Base-by-base conservation (phyloP, 53 echinoderm and acorn worm genomes). In the Mesocentrotus franciscanus region DNA sequence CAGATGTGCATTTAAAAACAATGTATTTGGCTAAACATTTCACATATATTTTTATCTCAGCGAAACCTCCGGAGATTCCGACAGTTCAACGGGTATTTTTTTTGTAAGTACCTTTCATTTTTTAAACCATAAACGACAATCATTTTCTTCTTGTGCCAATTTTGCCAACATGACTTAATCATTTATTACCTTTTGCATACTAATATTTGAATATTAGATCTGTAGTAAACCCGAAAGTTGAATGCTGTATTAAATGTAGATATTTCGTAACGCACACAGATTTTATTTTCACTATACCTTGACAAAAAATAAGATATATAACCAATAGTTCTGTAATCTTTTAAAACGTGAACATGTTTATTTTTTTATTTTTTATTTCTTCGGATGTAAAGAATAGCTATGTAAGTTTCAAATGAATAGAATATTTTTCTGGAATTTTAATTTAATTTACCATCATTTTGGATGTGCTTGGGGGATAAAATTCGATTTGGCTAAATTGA, bases 81-180 rank as follows among this genome's bases (percentile, higher is more conserved):
- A 57, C 10, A 87, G n/a, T 57, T 42, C 12, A 87, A 87, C 56
- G 87, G 87, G 57, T 87, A 57, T 12, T 58, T 87, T 27, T 58
- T 87, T 85, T 12, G 0, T 29, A 85, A 39, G 17, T 42, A 22
- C 33, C 33, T 42, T 39, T 84, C 22, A 8, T 84, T 84, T 42
- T 49, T 84, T 18, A 49, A 84, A 84, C 22, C 20, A 42, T 9
- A 84, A 20, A 49, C 18, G 39, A 84, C 55, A 84, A 76, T 81
- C 81, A 87, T 87, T 87, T 58, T 87, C 22, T 22, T 42, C 10
- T 56, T 27, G 58, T 87, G 87, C 87, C 58, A 87, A 87, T 57
- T 87, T 87, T 58, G 87, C 87, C 87, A 87, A 58, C 87, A 56
- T 14, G 58, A 56, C 58, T 87, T 56, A 42, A 39, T 39, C 9